phyloP scores from a whole-genome alignment of 2,113 vertebrate genomes.

The Chascanopsetta lugubris region DNA sequence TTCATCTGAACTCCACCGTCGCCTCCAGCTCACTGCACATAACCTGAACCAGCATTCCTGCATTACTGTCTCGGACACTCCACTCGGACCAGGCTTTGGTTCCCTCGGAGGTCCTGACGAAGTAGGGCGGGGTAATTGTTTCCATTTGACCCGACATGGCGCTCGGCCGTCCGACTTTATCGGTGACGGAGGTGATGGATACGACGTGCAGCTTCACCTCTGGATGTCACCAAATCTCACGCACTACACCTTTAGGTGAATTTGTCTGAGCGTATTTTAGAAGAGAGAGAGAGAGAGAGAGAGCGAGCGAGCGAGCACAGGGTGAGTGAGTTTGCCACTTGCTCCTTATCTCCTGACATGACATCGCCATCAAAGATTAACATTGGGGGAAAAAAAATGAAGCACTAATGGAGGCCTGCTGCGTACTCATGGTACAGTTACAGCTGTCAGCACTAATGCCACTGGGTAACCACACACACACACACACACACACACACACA shows the following conservation, averaged over 20 bases:
- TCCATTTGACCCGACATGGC: no score
- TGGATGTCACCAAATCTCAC: no score
- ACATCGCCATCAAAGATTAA: conserved; percentile 70
- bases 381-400: conserved; percentile 48
- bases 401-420: conserved; percentile 56
- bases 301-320: not conserved
- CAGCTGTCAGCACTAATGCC: conserved; percentile 34
- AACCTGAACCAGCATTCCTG: no score
- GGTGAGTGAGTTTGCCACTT: conserved; percentile 40
- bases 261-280: not conserved
- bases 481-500: conserved; percentile 23
- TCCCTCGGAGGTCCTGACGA: no score
- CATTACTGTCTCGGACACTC: no score
- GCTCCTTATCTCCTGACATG: conserved; percentile 54
- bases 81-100: no score
- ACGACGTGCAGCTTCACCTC: no score
- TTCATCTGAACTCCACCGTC: no score
- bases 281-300: not conserved
- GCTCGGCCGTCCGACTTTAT: no score
- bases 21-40: no score
- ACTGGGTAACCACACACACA: conserved; percentile 12
- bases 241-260: conserved; percentile 12
- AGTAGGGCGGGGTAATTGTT: no score
- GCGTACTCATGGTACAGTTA: conserved; percentile 28
- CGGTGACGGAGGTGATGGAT: no score